A percentile compares a stretch with the other conserved stretches of the same genome.
These are phyloP conservation scores for Scolanthus callimorphus DNA, from an alignment of 92 coral and sea anemone species.

Conservation along the genomic window DNA sequence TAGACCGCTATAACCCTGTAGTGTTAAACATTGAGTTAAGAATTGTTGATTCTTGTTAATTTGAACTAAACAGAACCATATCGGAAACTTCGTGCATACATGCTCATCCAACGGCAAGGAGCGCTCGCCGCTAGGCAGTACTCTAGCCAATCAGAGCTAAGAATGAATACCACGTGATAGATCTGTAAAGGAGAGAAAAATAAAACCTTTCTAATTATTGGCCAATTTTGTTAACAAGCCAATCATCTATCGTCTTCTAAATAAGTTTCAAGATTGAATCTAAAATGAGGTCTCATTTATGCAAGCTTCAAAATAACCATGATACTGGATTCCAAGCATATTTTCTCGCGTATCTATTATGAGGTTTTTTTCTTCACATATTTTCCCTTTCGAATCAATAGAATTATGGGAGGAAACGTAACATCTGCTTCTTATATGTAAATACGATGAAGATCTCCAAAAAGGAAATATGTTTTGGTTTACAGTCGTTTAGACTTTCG, in stretches of 20 bases:
- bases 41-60: not conserved
- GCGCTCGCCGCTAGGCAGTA: slow-evolving; percentile 3
- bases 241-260: not conserved
- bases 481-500: too few relatives aligned
- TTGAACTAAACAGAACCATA: not conserved
- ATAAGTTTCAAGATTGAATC: not conserved
- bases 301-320: not conserved
- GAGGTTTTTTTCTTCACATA: too few relatives aligned
- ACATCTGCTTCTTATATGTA: too few relatives aligned
- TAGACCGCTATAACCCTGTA: not conserved
- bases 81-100: slow-evolving; percentile 40
- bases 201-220: not conserved
- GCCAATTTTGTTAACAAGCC: too few relatives aligned
- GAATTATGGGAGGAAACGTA: too few relatives aligned
- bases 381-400: too few relatives aligned
- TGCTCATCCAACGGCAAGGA: slow-evolving; percentile 23
- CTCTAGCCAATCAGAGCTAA: not conserved
- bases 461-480: too few relatives aligned
- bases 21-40: not conserved
- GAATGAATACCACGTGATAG: not conserved
- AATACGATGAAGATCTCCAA: too few relatives aligned
- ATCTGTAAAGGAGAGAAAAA: not conserved
- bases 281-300: not conserved
- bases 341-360: too few relatives aligned
- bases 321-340: slow-evolving; percentile 28